Evolutionary conservation across 2,797 vertebrate species (phyloP), one percentile per base, ranked within the genome.

Genomic region (Lophotriccus pileatus): DNA sequence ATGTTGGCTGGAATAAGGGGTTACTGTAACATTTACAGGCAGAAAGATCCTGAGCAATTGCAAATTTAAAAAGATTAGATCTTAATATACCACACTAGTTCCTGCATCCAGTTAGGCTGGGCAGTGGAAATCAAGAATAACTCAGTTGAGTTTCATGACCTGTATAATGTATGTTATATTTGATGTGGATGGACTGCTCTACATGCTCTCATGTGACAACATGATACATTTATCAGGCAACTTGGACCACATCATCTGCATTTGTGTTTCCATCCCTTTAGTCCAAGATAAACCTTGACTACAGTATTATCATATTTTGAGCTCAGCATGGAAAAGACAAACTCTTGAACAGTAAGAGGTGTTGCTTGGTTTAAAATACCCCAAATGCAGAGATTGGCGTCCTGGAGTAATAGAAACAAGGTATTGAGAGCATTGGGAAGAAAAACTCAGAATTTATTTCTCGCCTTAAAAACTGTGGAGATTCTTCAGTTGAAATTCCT

Each of bases 11-110:
- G 94, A 97, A 85, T 96, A 78, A 93, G 94, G 92, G 96, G 97
- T 98, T 97, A 97, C 96, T 93, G 93, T 96, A 96, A 92, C 96
- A 91, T 95, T 97, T 96, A 94, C 90, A 94, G 93, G 91, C 94
- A 92, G 64, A 93, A 87, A 68, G 68, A 86, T 85, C 96, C 79
- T 87, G 92, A 87, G 91, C 87, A 97, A 97, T 94, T 97, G 93
- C 90, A 97, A 96, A 91, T 93, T 90, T 87, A 92, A 46, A 95
- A 97, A 95, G 73, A 91, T 84, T 52, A 84, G 58, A 96, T 93
- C 94, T 97, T 95, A 96, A 90, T 96, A 81, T 81, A 80, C 91
- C 81, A 59, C 49, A 75, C 41, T 55, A 68, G 53, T 82, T 92
- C 84, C 91, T 84, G 53, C 56, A n/a, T 59, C 30, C 47, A 14